Percentiles rank a stretch among this genome's conserved stretches.
These are phyloP conservation scores for Cancer borealis DNA, from an alignment of 2,888 invertebrate species.

Conservation along the genomic window DNA sequence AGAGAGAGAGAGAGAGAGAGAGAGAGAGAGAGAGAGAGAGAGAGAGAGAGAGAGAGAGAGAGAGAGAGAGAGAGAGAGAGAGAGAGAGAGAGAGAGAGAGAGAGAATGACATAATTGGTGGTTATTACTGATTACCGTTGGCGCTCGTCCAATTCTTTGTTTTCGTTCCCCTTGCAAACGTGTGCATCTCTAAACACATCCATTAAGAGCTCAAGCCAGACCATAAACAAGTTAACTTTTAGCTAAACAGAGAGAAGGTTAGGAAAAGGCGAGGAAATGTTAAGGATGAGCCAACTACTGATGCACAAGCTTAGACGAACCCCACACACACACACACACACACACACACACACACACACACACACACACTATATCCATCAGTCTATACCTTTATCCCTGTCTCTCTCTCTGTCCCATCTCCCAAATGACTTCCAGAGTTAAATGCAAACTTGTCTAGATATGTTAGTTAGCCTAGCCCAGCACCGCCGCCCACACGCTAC, in stretches of 20 bases:
- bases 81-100: background rate
- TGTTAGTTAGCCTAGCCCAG: slow-evolving; percentile 12
- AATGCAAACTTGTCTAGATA: slow-evolving; percentile 3
- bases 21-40: slow-evolving; percentile 31
- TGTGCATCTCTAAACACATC: slow-evolving; percentile 21
- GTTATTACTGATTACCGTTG: background rate
- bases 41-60: slow-evolving; percentile 5
- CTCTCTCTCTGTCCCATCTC: background rate
- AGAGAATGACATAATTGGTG: background rate
- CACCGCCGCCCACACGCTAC: background rate
- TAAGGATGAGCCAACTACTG: background rate
- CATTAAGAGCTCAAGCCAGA: background rate
- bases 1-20: slow-evolving; percentile 28
- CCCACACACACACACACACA: slow-evolving; percentile 18
- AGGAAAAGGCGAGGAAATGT: background rate
- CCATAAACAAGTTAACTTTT: background rate
- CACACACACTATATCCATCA: background rate
- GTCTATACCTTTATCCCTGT: background rate
- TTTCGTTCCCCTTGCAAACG: background rate
- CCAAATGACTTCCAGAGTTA: background rate
- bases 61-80: background rate
- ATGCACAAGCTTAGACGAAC: background rate
- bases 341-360: background rate
- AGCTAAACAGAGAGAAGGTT: background rate
- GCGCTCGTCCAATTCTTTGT: background rate